A percentile compares a stretch with the other conserved stretches of the same genome.
Evolutionary conservation across 2,888 invertebrate genomes (phyloP).

Genomic region (Ophion ellenae): DNA sequence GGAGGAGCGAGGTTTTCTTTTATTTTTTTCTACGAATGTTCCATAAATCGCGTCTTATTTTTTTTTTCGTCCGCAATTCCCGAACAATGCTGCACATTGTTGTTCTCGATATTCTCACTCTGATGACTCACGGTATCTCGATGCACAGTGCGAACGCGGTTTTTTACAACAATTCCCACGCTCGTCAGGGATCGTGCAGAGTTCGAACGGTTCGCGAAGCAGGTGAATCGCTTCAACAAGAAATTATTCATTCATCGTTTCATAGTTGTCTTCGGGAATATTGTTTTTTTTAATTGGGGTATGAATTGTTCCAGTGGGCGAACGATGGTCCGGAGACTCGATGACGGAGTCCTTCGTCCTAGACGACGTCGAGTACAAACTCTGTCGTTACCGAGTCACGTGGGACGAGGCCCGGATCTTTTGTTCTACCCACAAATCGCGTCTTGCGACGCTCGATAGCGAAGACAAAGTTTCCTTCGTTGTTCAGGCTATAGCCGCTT

Average conservation of each 20-base stretch:
- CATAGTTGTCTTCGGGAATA: background rate
- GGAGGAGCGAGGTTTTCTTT: constrained; percentile 1
- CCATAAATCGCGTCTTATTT: background rate
- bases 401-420: constrained; percentile 71
- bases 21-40: constrained; percentile 8
- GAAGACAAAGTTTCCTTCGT: constrained; percentile 62
- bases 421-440: constrained; percentile 68
- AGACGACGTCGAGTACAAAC: constrained; percentile 67
- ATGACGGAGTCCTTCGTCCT: constrained; percentile 62
- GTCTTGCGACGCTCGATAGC: constrained; percentile 68
- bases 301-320: constrained; percentile 19
- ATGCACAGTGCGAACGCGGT: constrained; percentile 19
- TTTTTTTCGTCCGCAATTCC: constrained; percentile 1
- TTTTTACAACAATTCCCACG: constrained; percentile 25
- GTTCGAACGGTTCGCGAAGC: constrained; percentile 52
- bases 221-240: constrained; percentile 25
- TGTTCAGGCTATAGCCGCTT: constrained; percentile 56
- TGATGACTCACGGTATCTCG: constrained; percentile 29
- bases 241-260: constrained; percentile 6
- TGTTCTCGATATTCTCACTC: constrained; percentile 29
- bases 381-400: constrained; percentile 68
- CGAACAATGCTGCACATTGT: constrained; percentile 41
- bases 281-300: no score
- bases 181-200: constrained; percentile 46
- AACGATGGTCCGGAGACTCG: constrained; percentile 27